Base-by-base conservation (phyloP, 2,113 vertebrate species). In the Erythrolamprus reginae region DNA sequence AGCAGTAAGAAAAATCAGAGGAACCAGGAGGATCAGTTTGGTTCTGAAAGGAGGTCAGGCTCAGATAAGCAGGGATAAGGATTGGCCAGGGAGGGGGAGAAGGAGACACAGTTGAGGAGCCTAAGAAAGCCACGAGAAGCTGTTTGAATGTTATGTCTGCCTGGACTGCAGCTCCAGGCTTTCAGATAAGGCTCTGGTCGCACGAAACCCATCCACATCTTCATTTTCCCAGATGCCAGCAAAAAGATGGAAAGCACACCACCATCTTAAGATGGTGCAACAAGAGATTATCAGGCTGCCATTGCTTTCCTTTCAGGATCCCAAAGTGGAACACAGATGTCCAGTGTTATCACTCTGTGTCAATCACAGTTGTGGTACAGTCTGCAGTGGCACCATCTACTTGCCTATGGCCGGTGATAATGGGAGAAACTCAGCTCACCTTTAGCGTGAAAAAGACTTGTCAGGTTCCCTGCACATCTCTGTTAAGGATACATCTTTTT, bases 1-100 rank as follows among this genome's bases (percentile, higher is more conserved):
- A 45, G 23, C 24, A 86, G 17, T 84, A 53, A 55, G 82, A 5
- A 77, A 84, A 91, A 92, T 89, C 65, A 89, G 84, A 45, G 58
- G 33, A 50, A 50, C 26, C 88, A 94, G 89, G 88, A 86, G 28
- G n/a, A n/a, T n/a, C 90, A 45, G 92, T 70, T 42, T 92, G 89
- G 89, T 91, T 95, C 95, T 89, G 89, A 96, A 96, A 96, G 90
- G 92, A 96, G 96, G 95, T 95, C 95, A 96, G 86, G 91, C 84
- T 84, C 88, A 87, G 96, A 96, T 96, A 95, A 96, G 91, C 94
- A 0, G 17, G 94, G 95, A 96, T 96, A 94, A 95, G 53, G 89
- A 95, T 93, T 90, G 94, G 93, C 17, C 15, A 4, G n/a, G 91
- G 93, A 92, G 12, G 58, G 10, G 38, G 53, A n/a, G 90, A 93